Base-by-base conservation (phyloP, 2,888 invertebrate species). In the Actias luna region DNA sequence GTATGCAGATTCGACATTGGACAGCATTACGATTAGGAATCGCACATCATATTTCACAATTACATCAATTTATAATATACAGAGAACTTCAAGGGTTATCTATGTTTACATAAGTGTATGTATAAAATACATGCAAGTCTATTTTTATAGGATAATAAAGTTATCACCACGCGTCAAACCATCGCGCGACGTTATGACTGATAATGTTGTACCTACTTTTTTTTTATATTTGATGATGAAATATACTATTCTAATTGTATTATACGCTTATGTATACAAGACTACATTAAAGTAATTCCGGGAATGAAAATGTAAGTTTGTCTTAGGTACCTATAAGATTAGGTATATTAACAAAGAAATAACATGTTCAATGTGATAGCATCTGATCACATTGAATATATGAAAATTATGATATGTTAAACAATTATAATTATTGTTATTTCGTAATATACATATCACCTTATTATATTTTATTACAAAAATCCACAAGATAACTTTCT, bases 11-110 rank as follows among this genome's bases (percentile, higher is more conserved):
- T 52, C 42, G 57, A 42, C 22, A 61, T 57, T 61, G 57, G 31
- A 36, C 61, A 22, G 22, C 57, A 31, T 58, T n/a, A 52, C 42
- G 39, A 31, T 27, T 55, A 55, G 5, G 14, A 39, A 52, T 64
- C 67, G 61, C 61, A 57, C 64, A 66, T 65, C 67, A 71, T 73
- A 70, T 65, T 66, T 66, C 67, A 74, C 69, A 72, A 70, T 76
- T 66, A 70, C 67, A 73, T 75, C 69, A 70, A 72, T 71, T 69
- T 68, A 58, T 63, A 65, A 46, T 58, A 29, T 27, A 22, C 25
- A 59, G 46, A 61, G 36, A 57, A 64, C 69, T 71, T 68, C 72
- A 76, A 67, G 76, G 86, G 85, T 85, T 86, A 86, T 86, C 86
- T 67, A 62, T 68, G 65, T 77, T 76, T 74, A 73, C 72, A 71